Evolutionary conservation across 2,888 invertebrate genomes (phyloP).

Genomic region (Listrodromus nycthemerus): DNA sequence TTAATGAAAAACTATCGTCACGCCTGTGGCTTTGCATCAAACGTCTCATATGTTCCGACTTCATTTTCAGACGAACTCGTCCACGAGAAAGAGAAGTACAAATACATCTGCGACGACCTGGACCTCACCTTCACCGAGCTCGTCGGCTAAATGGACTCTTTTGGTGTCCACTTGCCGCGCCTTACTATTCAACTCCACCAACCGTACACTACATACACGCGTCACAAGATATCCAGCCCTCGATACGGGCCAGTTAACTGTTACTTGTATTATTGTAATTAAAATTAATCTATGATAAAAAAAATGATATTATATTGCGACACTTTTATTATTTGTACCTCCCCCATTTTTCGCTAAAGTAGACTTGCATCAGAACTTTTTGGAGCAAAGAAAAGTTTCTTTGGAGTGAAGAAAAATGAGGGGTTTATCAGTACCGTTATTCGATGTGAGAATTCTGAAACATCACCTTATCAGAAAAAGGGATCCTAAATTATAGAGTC

Average conservation of each 20-base stretch:
- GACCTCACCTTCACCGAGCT: constrained; percentile 99
- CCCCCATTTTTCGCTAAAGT: not conserved
- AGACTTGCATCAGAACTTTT: not conserved
- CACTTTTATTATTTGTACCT: constrained; percentile 22
- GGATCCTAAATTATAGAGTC: not conserved
- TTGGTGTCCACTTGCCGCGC: constrained; percentile 56
- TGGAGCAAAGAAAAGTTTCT: not conserved
- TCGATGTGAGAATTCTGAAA: not conserved
- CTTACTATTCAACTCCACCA: constrained; percentile 48
- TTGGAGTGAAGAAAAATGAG: not conserved
- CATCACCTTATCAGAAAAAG: not conserved
- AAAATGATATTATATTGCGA: constrained; percentile 55
- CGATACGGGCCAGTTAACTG: constrained; percentile 67
- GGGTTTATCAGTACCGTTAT: not conserved
- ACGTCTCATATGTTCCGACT: constrained; percentile 37
- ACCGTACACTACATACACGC: constrained; percentile 62
- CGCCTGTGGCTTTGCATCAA: not conserved
- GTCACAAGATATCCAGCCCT: constrained; percentile 66
- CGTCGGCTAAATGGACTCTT: constrained; percentile 82
- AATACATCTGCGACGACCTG: constrained; percentile 99
- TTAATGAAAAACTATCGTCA: not conserved
- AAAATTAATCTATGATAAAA: constrained; percentile 80
- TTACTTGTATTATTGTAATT: constrained; percentile 82
- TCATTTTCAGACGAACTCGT: constrained; percentile 94
- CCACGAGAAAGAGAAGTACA: constrained; percentile 99